Base-by-base conservation (phyloP, 2,797 vertebrate genomes). In the Gymnoscopelus microlampas region DNA sequence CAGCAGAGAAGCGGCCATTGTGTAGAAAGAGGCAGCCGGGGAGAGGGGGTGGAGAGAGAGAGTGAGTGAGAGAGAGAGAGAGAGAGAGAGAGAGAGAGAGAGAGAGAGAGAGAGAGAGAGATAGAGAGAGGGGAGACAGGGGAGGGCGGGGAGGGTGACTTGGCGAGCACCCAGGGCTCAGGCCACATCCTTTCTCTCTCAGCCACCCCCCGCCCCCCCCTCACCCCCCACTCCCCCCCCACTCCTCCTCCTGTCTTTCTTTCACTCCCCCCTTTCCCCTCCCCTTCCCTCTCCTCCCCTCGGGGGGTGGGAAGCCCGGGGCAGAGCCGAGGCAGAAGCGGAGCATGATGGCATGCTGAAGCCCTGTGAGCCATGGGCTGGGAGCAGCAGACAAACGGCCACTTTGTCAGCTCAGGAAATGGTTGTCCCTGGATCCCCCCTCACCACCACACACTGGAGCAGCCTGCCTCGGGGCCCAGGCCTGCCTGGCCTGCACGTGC, bases 1-100 rank as follows among this genome's bases (percentile, higher is more conserved):
- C 93, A 93, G 91, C 90, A 93, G 93, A 94, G 93, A 94, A 94
- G 91, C 90, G 51, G 88, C 92, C 92, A 94, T 94, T 94, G 93
- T 94, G 88, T 91, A 80, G 86, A 82, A 74, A 79, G 82, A 90
- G 85, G 88, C 86, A 89, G 88, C 78, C 82, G 49, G 88, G 89
- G 87, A 89, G 87, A 90, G 88, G 86, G 85, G 84, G 83, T 85
- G 85, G 88, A 80, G 84, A 66, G 47, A 57, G 65, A 63, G 39
- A 50, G 54, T 12, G 62, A 70, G 63, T 62, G 69, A 59, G 63
- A 71, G 57, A 68, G 66, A 80, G 86, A 82, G 74, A 79, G 82
- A 90, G 85, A 86, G 85, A 89, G 88, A 77, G 81, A 48, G 88
- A 88, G 87, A 90, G 35, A 44, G 88, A 84, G 85, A 83, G 83